Percentiles rank a stretch among this genome's conserved stretches.
These are phyloP conservation scores for Polypterus senegalus DNA, from an alignment of 2,113 vertebrate species.

Conservation along the genomic window DNA sequence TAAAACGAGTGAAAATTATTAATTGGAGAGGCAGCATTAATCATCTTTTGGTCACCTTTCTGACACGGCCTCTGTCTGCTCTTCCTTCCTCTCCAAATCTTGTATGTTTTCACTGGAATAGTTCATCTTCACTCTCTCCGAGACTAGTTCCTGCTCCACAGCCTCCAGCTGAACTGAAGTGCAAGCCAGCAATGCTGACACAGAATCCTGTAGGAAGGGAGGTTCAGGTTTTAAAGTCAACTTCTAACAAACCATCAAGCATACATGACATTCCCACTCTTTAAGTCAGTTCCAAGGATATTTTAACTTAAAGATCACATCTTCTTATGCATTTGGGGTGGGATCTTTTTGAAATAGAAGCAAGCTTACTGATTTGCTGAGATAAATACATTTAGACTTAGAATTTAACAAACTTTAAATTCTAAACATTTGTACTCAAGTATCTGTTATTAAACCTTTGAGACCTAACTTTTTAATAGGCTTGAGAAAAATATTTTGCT, in stretches of 20 bases:
- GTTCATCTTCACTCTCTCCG: constrained; percentile 57
- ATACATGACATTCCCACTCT: too few relatives aligned
- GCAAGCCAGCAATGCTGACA: constrained; percentile 56
- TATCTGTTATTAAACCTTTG: too few relatives aligned
- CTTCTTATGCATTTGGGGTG: too few relatives aligned
- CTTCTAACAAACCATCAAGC: too few relatives aligned
- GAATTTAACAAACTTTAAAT: not conserved
- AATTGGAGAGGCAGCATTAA: not conserved
- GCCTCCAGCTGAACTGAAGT: constrained; percentile 64
- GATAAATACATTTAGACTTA: not conserved
- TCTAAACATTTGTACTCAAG: not conserved
- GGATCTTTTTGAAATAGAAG: too few relatives aligned
- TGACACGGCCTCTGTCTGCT: constrained; percentile 61
- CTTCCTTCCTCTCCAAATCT: constrained; percentile 66
- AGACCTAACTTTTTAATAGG: too few relatives aligned
- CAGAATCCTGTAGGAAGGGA: constrained; percentile 52
- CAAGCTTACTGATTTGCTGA: not conserved
- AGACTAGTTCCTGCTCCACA: constrained; percentile 62
- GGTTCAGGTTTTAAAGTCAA: not conserved
- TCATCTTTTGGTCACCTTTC: constrained; percentile 54
- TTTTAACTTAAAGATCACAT: too few relatives aligned
- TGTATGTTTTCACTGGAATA: constrained; percentile 61
- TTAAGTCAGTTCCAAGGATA: too few relatives aligned
- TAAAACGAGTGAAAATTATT: too few relatives aligned
- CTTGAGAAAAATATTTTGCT: too few relatives aligned